Conservation (phyloP, 2,797 vertebrate genomes). For the Sphaeramia orbicularis region DNA sequence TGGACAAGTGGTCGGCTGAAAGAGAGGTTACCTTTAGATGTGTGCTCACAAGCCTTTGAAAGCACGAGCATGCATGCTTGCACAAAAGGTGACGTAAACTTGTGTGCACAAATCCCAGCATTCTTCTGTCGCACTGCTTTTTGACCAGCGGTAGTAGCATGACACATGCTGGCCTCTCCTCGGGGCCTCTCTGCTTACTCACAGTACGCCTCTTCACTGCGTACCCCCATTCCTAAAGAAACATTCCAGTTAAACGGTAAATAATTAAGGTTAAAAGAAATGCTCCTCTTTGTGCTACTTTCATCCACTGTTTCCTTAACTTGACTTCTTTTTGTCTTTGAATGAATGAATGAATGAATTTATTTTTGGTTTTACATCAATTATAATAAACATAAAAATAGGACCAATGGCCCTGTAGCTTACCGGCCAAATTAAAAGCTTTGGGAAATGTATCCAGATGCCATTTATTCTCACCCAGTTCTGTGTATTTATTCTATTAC, state of each 20-base stretch:
- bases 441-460: too few species aligned
- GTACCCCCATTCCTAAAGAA: slow-evolving; percentile 18
- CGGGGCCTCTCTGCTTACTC: slow-evolving; percentile 24
- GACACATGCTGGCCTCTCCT: slow-evolving; percentile 33
- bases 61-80: slow-evolving; percentile 59
- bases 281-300: slow-evolving; percentile 5
- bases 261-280: slow-evolving; percentile 28
- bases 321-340: slow-evolving; percentile 3
- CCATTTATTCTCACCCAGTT: too few species aligned
- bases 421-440: too few species aligned
- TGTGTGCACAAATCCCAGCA: slow-evolving; percentile 43
- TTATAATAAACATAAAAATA: too few species aligned
- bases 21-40: slow-evolving; percentile 45
- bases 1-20: slow-evolving; percentile 3
- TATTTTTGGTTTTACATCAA: too few species aligned
- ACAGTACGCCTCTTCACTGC: neutral
- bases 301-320: slow-evolving; percentile 4
- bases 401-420: too few species aligned
- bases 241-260: slow-evolving; percentile 21
- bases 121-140: slow-evolving; percentile 40
- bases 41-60: slow-evolving; percentile 55
- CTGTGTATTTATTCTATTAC: too few species aligned
- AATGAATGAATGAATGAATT: too few species aligned
- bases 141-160: slow-evolving; percentile 28
- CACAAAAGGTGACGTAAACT: slow-evolving; percentile 69